A percentile compares a stretch with the other conserved stretches of the same genome.
These are phyloP conservation scores for Elephantulus edwardii DNA, from an alignment of 2,113 vertebrate species.

Conservation along the genomic window DNA sequence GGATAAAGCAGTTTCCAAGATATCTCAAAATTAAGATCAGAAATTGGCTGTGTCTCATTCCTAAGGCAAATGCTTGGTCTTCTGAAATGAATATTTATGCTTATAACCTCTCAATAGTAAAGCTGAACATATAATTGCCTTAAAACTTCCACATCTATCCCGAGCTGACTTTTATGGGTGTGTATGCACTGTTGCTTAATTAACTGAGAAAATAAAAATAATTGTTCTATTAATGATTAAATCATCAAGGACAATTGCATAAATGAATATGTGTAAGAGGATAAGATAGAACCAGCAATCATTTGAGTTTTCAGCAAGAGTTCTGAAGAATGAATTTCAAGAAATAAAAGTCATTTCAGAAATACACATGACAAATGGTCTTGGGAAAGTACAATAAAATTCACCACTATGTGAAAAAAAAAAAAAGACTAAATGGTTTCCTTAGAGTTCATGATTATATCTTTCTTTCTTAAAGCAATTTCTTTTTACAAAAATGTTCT, in stretches of 20 bases:
- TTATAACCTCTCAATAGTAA: background rate
- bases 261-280: background rate
- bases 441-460: background rate
- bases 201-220: background rate
- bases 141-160: background rate
- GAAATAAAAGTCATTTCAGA: background rate
- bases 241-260: background rate
- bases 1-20: background rate
- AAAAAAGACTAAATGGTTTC: background rate
- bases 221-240: background rate
- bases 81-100: background rate
- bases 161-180: background rate
- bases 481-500: background rate
- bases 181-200: background rate
- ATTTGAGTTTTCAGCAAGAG: background rate
- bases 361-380: background rate
- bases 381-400: background rate
- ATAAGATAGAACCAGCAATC: background rate
- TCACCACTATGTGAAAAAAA: background rate
- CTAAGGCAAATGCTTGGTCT: background rate
- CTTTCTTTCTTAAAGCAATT: background rate
- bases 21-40: background rate
- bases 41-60: background rate
- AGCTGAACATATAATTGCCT: background rate
- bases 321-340: constrained; percentile 6